Base-by-base conservation (phyloP, 2,797 vertebrate species). In the Gallinago nigripennis region DNA sequence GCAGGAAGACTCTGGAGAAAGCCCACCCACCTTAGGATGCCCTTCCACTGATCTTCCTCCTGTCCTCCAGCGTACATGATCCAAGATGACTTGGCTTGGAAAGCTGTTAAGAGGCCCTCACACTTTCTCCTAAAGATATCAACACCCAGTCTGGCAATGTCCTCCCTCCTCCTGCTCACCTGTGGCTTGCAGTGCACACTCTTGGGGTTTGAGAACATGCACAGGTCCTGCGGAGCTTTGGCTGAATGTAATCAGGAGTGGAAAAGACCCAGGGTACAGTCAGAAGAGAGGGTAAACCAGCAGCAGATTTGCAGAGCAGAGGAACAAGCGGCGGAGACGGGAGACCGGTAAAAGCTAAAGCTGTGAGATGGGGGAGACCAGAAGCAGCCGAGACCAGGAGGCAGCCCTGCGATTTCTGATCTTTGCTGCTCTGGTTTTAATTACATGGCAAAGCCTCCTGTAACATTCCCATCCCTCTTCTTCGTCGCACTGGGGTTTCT, bases 351-450 rank as follows among this genome's bases (percentile, higher is more conserved):
- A 28, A 90, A 89, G 70, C 60, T 73, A 27, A 53, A 88, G 16
- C 27, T 56, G 12, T 54, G 53, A 58, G 11, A 37, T 45, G 12
- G 16, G 8, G 23, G 10, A 66, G 5, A 54, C 43, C 61, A 84
- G 57, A 71, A 79, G 58, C 33, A 76, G 39, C 70, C 78, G 65
- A 66, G 56, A 65, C 43, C 20, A 60, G 64, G 30, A 82, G 63
- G 41, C 18, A 89, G 69, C 43, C 43, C 18, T 73, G 51, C n/a
- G 53, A 41, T 58, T 90, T 90, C 72, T 93, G 35, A n/a, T 86
- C 75, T 86, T 72, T 28, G 43, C 28, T 56, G 24, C 35, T 69
- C 82, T 86, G 77, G 27, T 93, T 96, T 95, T 90, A 90, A 86
- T 90, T 71, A 88, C 39, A 18, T 23, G 53, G 37, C 45, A 93